phyloP scores from a whole-genome alignment of 2,888 invertebrate genomes.

The Plebejus melissa region DNA sequence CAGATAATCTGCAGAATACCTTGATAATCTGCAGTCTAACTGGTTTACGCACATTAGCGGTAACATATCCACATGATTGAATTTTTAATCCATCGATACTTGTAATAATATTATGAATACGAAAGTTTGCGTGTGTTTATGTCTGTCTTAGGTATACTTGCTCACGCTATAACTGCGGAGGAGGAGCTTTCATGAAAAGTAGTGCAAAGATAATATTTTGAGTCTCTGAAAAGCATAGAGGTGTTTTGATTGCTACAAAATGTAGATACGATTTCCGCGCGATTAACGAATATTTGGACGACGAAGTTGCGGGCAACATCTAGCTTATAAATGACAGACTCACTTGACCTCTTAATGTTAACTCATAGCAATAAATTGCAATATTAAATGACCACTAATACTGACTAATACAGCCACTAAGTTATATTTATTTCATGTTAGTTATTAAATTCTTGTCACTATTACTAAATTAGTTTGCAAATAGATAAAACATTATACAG shows the following conservation, averaged over 20 bases:
- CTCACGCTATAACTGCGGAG: too few species aligned
- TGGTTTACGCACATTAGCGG: too few species aligned
- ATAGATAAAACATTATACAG: neutral
- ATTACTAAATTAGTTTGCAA: neutral
- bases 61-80: neutral
- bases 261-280: neutral
- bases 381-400: neutral
- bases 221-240: neutral
- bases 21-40: too few species aligned
- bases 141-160: too few species aligned
- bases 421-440: neutral
- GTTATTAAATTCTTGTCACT: neutral
- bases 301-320: neutral
- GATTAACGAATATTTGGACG: neutral
- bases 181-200: neutral
- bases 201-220: neutral
- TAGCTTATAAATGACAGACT: neutral
- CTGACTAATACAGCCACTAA: neutral
- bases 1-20: too few species aligned
- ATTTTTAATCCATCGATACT: constrained; percentile 1
- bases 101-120: too few species aligned
- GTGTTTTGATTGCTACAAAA: neutral
- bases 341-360: neutral
- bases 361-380: neutral
- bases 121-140: too few species aligned